Conservation (phyloP, 1,140 invertebrate genomes). For the Hypsibius dujardini region DNA sequence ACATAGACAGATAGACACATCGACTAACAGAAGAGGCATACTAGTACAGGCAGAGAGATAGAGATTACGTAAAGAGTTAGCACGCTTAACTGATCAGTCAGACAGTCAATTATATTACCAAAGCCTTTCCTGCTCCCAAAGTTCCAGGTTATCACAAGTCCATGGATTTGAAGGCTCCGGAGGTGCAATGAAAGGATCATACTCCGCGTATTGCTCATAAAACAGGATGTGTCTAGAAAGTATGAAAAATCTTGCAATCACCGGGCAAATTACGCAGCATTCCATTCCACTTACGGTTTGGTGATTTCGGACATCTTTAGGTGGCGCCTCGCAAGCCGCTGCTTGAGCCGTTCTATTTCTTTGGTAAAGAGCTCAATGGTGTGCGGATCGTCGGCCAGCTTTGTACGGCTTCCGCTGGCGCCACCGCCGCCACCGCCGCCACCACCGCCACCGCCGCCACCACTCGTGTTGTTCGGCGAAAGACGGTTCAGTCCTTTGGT, state of each 20-base stretch:
- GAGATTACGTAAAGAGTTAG: too few relatives aligned
- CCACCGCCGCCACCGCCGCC: background rate
- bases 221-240: constrained; percentile 62
- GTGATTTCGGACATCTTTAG: constrained; percentile 91
- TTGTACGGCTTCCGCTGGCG: background rate
- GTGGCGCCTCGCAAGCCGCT: constrained; percentile 64
- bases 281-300: constrained; percentile 57
- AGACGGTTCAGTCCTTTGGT: constrained; percentile 33
- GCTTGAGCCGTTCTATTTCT: constrained; percentile 46
- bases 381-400: constrained; percentile 21
- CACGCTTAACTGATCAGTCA: too few relatives aligned
- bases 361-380: constrained; percentile 41
- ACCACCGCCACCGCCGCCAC: background rate
- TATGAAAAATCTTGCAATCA: constrained; percentile 21
- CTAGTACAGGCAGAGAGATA: too few relatives aligned
- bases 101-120: constrained; percentile 39
- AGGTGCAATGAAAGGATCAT: constrained; percentile 73
- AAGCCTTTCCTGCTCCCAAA: constrained; percentile 82
- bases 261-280: background rate
- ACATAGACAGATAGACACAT: too few relatives aligned
- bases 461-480: background rate
- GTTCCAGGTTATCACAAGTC: constrained; percentile 81
- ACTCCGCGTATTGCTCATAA: constrained; percentile 89
- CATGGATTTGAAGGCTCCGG: constrained; percentile 88
- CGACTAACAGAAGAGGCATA: too few relatives aligned